Conservation (phyloP, 2,888 invertebrate species). For the Drosophila nr. perissopoda region DNA sequence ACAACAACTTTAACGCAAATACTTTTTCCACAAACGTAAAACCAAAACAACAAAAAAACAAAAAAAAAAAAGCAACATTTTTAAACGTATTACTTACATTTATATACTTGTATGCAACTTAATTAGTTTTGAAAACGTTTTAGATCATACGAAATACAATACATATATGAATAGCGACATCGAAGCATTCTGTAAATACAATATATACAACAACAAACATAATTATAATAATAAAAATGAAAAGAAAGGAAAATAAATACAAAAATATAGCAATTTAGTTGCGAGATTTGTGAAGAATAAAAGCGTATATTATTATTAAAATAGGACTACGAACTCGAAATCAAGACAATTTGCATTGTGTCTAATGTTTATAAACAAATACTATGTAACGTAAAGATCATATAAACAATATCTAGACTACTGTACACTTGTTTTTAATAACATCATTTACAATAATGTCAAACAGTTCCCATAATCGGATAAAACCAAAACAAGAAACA, state of each 20-base stretch:
- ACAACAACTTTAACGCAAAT: constrained; percentile 57
- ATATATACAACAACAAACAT: constrained; percentile 45
- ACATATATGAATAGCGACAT: constrained; percentile 71
- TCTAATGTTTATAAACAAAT: constrained; percentile 42
- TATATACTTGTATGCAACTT: constrained; percentile 70
- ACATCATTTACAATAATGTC: constrained; percentile 35
- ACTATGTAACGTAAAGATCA: constrained; percentile 22
- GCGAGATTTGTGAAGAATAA: constrained; percentile 31
- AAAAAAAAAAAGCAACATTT: constrained; percentile 58
- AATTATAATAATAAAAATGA: constrained; percentile 22
- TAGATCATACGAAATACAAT: constrained; percentile 68
- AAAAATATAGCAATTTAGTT: constrained; percentile 46
- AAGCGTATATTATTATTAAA: constrained; percentile 25
- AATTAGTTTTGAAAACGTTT: constrained; percentile 79
- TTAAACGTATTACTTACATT: constrained; percentile 79
- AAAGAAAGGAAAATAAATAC: constrained; percentile 27
- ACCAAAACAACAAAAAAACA: constrained; percentile 9
- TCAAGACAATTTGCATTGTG: constrained; percentile 55
- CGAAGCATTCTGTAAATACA: constrained; percentile 79
- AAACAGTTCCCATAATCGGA: constrained; percentile 32
- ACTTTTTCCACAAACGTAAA: constrained; percentile 70
- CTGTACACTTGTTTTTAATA: constrained; percentile 46
- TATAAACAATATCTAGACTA: constrained; percentile 23
- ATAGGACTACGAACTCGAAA: constrained; percentile 45
- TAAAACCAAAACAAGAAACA: background rate